Evolutionary conservation across 2,797 vertebrate genomes (phyloP).

Genomic region (Octomys mimax): DNA sequence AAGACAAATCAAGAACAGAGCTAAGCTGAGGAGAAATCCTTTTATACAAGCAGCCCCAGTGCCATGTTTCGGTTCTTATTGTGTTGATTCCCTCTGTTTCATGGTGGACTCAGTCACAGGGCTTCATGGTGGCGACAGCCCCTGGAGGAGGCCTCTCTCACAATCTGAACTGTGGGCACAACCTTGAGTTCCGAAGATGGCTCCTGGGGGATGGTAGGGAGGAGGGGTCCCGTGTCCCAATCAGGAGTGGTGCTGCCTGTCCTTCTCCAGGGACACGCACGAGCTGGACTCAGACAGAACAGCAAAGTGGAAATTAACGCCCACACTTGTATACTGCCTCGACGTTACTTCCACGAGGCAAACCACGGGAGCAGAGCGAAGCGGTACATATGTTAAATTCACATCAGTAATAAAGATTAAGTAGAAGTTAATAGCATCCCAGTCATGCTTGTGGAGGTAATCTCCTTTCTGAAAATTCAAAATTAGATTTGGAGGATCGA

Average conservation of each 20-base stretch:
- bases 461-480: conserved; percentile 99
- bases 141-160: not conserved
- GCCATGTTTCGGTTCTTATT: not conserved
- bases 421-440: conserved; percentile 98
- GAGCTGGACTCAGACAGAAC: conserved; percentile 82
- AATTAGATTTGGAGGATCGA: conserved; percentile 99
- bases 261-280: conserved; percentile 73
- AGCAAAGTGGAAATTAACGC: conserved; percentile 88
- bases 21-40: not conserved
- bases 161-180: conserved; percentile 25
- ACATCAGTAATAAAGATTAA: conserved; percentile 99
- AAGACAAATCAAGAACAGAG: not conserved
- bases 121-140: not conserved
- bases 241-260: conserved; percentile 72
- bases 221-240: not conserved
- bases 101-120: fast-evolving
- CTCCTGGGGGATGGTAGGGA: not conserved
- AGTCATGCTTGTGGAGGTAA: conserved; percentile 98
- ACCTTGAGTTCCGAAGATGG: not conserved
- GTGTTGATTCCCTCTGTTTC: not conserved
- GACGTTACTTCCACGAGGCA: conserved; percentile 87
- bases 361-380: conserved; percentile 92
- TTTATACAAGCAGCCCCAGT: not conserved
- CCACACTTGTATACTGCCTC: conserved; percentile 86
- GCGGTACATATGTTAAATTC: conserved; percentile 97